A percentile compares a stretch with the other conserved stretches of the same genome.
phyloP scores from a whole-genome alignment of 2,113 vertebrate genomes.

The Canis aureus region DNA sequence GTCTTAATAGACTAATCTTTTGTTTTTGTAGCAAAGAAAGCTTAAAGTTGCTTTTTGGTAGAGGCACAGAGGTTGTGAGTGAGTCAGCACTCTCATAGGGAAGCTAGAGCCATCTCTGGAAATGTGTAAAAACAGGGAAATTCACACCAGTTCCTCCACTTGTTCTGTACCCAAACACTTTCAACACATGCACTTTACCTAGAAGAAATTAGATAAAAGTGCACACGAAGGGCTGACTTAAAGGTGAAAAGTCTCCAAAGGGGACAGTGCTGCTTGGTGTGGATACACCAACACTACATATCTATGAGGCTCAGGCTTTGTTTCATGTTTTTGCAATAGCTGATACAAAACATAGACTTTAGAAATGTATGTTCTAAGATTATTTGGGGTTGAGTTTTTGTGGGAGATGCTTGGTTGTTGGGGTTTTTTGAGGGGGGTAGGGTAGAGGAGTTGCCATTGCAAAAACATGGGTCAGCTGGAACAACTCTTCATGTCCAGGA shows the following conservation, averaged over 20 bases:
- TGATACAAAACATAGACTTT: neutral
- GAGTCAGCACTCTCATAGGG: neutral
- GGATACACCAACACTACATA: neutral
- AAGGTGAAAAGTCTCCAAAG: neutral
- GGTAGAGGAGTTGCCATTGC: neutral
- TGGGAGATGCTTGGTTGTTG: neutral
- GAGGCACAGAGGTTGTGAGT: neutral
- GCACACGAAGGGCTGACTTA: neutral
- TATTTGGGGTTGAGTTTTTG: neutral
- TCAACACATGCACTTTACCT: neutral
- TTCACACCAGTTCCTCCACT: neutral
- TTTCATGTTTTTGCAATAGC: constrained; percentile 7
- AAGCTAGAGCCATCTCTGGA: neutral
- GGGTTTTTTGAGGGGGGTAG: fast-evolving
- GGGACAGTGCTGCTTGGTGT: neutral
- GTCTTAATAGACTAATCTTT: neutral
- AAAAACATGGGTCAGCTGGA: neutral
- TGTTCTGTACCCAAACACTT: neutral
- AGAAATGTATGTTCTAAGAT: neutral
- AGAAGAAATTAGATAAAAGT: neutral
- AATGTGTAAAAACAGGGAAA: neutral
- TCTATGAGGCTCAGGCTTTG: neutral
- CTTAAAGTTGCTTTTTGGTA: neutral
- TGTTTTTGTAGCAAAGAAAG: constrained; percentile 36
- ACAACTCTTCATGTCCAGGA: neutral